Percentiles rank a stretch among this genome's conserved stretches.
These are phyloP conservation scores for Phalanger gymnotis DNA, from an alignment of 2,797 vertebrate species.

Conservation along the genomic window DNA sequence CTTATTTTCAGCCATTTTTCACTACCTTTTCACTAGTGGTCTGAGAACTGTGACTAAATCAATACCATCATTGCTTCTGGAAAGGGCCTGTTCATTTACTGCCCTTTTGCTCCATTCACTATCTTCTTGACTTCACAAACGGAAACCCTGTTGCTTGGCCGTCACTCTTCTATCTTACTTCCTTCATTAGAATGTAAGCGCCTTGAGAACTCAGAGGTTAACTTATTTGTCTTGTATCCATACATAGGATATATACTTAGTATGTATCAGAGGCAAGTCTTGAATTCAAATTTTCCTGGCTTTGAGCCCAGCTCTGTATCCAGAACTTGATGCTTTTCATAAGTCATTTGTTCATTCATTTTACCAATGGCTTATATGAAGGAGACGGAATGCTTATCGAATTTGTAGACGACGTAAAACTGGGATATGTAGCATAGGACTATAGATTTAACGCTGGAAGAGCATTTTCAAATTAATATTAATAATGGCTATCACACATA, in stretches of 20 bases:
- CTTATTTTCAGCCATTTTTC: neutral
- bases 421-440: neutral
- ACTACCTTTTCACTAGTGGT: neutral
- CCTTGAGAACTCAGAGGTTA: neutral
- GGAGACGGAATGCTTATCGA: neutral
- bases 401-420: neutral
- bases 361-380: neutral
- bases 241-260: neutral
- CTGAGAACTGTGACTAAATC: neutral
- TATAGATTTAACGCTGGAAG: neutral
- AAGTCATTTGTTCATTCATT: neutral
- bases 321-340: neutral
- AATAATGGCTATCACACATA: neutral
- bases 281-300: neutral
- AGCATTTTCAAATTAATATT: neutral
- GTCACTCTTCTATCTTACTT: neutral
- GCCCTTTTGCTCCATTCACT: neutral
- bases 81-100: neutral
- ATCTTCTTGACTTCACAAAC: neutral
- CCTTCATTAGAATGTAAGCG: neutral
- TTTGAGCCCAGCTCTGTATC: neutral
- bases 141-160: neutral
- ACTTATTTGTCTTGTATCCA: neutral
- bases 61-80: neutral
- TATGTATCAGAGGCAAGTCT: neutral